phyloP scores from a whole-genome alignment of 2,797 vertebrate species.

The Cichlasoma orientale region DNA sequence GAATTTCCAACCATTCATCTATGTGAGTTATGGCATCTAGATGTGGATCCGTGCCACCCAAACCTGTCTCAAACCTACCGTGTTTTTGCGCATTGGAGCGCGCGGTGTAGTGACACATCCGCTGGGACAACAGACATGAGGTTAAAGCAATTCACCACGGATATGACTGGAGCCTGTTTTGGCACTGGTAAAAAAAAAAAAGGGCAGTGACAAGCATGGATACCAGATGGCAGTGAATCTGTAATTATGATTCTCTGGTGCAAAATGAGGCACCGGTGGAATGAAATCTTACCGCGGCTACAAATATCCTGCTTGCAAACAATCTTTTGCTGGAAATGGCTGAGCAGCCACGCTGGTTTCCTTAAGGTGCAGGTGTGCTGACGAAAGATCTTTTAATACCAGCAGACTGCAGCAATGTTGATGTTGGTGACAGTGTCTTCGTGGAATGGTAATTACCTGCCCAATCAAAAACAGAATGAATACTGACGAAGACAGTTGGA shows the following conservation, averaged over 20 bases:
- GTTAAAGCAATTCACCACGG: constrained; percentile 60
- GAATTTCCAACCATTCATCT: constrained; percentile 61
- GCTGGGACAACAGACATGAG: constrained; percentile 61
- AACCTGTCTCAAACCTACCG: constrained; percentile 39
- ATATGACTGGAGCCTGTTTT: constrained; percentile 60
- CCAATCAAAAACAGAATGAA: constrained; percentile 54
- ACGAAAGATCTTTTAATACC: constrained; percentile 17
- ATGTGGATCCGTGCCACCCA: constrained; percentile 40
- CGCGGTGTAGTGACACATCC: constrained; percentile 63
- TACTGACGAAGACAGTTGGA: constrained; percentile 53
- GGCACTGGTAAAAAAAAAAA: constrained; percentile 50
- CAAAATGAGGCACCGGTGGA: constrained; percentile 66
- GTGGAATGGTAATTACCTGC: constrained; percentile 46
- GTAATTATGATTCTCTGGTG: constrained; percentile 75
- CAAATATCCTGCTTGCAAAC: constrained; percentile 35
- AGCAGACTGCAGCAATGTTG: constrained; percentile 4
- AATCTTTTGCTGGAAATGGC: constrained; percentile 51
- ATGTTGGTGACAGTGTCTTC: constrained; percentile 26
- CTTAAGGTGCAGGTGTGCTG: neutral
- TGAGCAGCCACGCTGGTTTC: constrained; percentile 16
- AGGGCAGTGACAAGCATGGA: constrained; percentile 66
- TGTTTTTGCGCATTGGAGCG: constrained; percentile 44
- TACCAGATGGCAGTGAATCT: constrained; percentile 77
- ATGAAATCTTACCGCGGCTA: constrained; percentile 52
- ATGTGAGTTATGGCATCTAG: constrained; percentile 56